Evolutionary conservation across 2,113 vertebrate species (phyloP).

Genomic region (Atlantisia rogersi): DNA sequence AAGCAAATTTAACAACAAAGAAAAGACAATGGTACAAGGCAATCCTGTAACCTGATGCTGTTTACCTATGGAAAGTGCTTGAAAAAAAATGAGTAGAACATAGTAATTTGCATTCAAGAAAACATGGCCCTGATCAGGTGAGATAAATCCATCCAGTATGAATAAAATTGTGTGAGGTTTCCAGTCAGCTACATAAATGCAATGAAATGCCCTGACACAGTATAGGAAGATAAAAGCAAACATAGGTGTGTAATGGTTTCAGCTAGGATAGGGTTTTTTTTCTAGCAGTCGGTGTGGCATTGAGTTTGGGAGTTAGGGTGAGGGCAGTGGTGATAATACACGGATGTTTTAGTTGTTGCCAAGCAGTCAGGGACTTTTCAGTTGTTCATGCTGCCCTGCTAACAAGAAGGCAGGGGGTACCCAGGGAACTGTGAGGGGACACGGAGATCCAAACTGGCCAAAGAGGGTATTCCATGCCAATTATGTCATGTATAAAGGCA

Average conservation of each 20-base stretch:
- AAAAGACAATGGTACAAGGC: background rate
- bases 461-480: no score
- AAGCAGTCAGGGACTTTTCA: no score
- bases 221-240: background rate
- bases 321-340: no score
- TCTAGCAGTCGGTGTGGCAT: no score
- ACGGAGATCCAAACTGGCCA: no score
- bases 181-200: background rate
- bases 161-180: background rate
- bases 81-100: background rate
- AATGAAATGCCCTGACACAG: background rate
- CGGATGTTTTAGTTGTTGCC: no score
- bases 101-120: background rate
- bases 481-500: no score
- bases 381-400: no score
- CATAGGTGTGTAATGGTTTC: background rate
- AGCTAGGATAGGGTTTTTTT: no score
- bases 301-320: no score
- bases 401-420: no score
- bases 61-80: background rate
- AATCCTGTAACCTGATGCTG: background rate
- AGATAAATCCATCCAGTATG: background rate
- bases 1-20: background rate
- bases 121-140: background rate
- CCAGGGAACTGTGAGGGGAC: no score